Percentiles rank a stretch among this genome's conserved stretches.
These are phyloP conservation scores for Colletes latitarsis DNA, from an alignment of 1,140 invertebrate genomes.

Conservation along the genomic window DNA sequence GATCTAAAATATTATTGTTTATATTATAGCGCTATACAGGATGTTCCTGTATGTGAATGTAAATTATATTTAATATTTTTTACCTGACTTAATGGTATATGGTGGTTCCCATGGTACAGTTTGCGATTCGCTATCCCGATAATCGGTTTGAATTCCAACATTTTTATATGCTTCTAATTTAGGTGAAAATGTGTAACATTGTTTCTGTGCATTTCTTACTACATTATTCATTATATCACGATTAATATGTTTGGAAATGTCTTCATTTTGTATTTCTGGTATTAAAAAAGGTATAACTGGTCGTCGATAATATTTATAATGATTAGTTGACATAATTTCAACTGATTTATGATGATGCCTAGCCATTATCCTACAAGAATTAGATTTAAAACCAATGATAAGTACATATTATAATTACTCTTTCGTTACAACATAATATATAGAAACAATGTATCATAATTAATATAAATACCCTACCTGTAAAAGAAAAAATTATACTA, in stretches of 20 bases:
- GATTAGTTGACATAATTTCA: not conserved
- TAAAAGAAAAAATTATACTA: slow-evolving; percentile 7
- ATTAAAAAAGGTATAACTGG: slow-evolving; percentile 68
- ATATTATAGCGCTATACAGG: not conserved
- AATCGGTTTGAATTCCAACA: slow-evolving; percentile 86
- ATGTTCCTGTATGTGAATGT: not conserved
- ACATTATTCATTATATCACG: slow-evolving; percentile 23
- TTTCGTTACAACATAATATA: not conserved
- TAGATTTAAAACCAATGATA: not conserved
- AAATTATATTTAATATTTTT: slow-evolving; percentile 4
- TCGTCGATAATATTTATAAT: slow-evolving; percentile 67
- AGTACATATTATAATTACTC: not conserved
- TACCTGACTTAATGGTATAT: slow-evolving; percentile 68
- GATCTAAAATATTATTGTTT: slow-evolving; percentile 56
- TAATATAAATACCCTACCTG: not conserved
- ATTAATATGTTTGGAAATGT: slow-evolving; percentile 58
- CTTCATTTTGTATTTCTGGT: slow-evolving; percentile 65
- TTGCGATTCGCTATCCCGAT: slow-evolving; percentile 88
- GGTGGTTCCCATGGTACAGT: slow-evolving; percentile 89
- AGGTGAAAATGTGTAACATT: slow-evolving; percentile 22
- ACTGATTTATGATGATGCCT: not conserved
- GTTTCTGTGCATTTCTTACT: slow-evolving; percentile 40
- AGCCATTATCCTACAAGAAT: slow-evolving; percentile 47
- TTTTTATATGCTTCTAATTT: slow-evolving; percentile 64
- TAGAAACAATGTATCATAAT: slow-evolving; percentile 4